A percentile compares a stretch with the other conserved stretches of the same genome.
phyloP scores from a whole-genome alignment of 2,888 invertebrate genomes.

The Agriopis leucophaearia region DNA sequence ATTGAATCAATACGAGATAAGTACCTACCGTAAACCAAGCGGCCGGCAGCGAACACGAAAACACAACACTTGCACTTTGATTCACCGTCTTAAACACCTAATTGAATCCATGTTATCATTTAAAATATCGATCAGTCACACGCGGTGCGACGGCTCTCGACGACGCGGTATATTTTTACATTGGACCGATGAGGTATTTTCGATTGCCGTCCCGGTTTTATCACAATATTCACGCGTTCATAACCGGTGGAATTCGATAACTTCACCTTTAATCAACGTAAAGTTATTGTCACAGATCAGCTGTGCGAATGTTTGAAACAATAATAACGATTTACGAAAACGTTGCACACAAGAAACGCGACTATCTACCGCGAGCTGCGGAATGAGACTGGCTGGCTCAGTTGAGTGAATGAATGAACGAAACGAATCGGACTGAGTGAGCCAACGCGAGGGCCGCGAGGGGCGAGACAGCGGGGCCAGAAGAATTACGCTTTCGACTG shows the following conservation, averaged over 20 bases:
- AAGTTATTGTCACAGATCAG: conserved; percentile 77
- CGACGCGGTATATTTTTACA: conserved; percentile 84
- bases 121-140: conserved; percentile 86
- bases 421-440: conserved; percentile 58
- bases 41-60: conserved; percentile 54
- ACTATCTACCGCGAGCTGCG: conserved; percentile 57
- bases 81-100: conserved; percentile 78
- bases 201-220: conserved; percentile 61
- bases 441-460: conserved; percentile 40
- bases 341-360: conserved; percentile 45
- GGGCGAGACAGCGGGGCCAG: conserved; percentile 48
- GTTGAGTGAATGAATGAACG: conserved; percentile 75
- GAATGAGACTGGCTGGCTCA: conserved; percentile 79
- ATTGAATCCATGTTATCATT: conserved; percentile 86
- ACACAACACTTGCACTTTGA: conserved; percentile 64
- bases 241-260: conserved; percentile 33
- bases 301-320: conserved; percentile 82
- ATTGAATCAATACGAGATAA: conserved; percentile 73
- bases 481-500: conserved; percentile 44
- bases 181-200: conserved; percentile 77
- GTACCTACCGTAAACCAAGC: conserved; percentile 50
- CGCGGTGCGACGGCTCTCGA: conserved; percentile 75
- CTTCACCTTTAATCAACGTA: conserved; percentile 42
- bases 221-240: conserved; percentile 53
- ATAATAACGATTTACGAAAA: conserved; percentile 73